Conservation (phyloP, 2,888 invertebrate species). For the Bombyx huttoni region DNA sequence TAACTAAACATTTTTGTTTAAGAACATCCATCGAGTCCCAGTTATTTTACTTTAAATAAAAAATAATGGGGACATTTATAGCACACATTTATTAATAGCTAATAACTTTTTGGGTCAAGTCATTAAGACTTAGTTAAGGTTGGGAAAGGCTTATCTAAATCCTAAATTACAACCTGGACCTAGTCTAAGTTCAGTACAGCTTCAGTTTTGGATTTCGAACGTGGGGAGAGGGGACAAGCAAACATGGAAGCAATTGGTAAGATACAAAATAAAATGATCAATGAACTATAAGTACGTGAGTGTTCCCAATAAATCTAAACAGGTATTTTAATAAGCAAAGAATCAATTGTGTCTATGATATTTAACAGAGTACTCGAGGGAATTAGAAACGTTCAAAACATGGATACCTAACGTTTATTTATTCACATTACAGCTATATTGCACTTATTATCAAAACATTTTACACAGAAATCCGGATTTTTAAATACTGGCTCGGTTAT, state of each 20-base stretch:
- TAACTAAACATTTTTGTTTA: constrained; percentile 31
- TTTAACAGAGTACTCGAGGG: neutral
- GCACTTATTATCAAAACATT: constrained; percentile 54
- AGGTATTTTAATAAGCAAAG: constrained; percentile 19
- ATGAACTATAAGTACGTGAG: neutral
- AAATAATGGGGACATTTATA: constrained; percentile 46
- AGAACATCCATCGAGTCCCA: constrained; percentile 26
- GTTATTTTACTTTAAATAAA: constrained; percentile 38
- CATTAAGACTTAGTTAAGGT: constrained; percentile 49
- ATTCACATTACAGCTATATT: constrained; percentile 57
- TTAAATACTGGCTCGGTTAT: constrained; percentile 70
- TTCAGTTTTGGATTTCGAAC: constrained; percentile 38
- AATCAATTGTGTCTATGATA: constrained; percentile 13
- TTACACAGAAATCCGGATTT: constrained; percentile 61
- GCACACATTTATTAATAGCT: constrained; percentile 60
- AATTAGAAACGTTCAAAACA: constrained; percentile 4
- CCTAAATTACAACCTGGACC: constrained; percentile 66
- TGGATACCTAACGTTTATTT: constrained; percentile 14
- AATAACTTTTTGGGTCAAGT: constrained; percentile 41
- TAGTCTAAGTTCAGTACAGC: constrained; percentile 57
- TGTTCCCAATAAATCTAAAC: neutral
- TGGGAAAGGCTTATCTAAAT: constrained; percentile 55
- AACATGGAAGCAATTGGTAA: constrained; percentile 53
- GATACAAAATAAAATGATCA: constrained; percentile 45
- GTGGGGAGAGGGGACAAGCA: constrained; percentile 32